A percentile compares a stretch with the other conserved stretches of the same genome.
Evolutionary conservation across 2,797 vertebrate genomes (phyloP).

Genomic region (Prionace glauca): DNA sequence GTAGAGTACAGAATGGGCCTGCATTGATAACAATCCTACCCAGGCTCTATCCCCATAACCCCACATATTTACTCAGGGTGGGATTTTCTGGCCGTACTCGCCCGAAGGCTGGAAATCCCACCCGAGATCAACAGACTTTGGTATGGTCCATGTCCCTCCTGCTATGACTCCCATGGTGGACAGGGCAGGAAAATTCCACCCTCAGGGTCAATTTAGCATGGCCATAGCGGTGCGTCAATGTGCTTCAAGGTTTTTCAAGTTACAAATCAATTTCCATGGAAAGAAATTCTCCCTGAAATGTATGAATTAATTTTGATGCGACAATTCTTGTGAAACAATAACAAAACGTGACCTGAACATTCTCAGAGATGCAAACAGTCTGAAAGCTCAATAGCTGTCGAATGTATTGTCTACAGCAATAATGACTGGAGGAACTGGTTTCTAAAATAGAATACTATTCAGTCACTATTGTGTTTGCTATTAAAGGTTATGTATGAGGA

Average conservation of each 20-base stretch:
- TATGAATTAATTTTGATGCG: neutral
- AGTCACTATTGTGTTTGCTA: neutral
- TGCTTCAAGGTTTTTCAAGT: neutral
- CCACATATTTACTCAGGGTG: too few species aligned
- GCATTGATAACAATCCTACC: too few species aligned
- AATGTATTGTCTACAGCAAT: neutral
- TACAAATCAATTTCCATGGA: neutral
- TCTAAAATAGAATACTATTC: neutral
- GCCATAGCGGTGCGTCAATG: neutral
- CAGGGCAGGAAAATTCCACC: too few species aligned
- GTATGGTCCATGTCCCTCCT: too few species aligned
- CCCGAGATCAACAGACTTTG: too few species aligned
- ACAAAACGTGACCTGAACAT: neutral
- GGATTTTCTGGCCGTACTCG: too few species aligned
- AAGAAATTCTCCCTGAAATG: neutral
- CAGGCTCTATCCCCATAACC: too few species aligned
- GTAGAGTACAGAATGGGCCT: too few species aligned
- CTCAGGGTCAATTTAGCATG: too few species aligned
- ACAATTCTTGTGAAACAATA: neutral
- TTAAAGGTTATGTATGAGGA: neutral
- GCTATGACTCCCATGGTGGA: too few species aligned
- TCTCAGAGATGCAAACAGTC: neutral
- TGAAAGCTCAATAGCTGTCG: neutral
- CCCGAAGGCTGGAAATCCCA: too few species aligned
- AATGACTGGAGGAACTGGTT: neutral